Evolutionary conservation across 1,140 invertebrate species (phyloP).

Genomic region (Conus ventricosus): DNA sequence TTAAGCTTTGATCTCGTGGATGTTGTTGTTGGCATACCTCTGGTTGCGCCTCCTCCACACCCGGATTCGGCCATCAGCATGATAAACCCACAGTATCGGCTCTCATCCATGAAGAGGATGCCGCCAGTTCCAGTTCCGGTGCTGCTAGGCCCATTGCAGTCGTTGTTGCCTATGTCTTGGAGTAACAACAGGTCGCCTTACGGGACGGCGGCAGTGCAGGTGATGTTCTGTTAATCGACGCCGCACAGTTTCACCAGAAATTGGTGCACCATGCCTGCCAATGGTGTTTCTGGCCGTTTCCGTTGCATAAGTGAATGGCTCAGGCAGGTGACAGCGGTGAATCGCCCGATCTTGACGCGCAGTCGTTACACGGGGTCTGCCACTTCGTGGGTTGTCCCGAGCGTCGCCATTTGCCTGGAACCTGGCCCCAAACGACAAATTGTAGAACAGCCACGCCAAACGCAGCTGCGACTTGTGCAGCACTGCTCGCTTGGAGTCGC

Average conservation of each 20-base stretch:
- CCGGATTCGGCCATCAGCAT: no score
- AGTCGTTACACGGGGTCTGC: neutral
- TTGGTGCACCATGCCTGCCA: neutral
- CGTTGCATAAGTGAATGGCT: conserved; percentile 3
- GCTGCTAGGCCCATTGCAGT: neutral
- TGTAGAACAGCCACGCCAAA: neutral
- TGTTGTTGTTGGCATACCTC: no score
- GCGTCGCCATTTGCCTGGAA: conserved; percentile 5
- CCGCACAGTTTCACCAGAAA: conserved; percentile 6
- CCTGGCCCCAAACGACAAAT: neutral
- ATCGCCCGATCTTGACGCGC: conserved; percentile 5
- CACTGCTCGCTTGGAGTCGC: neutral
- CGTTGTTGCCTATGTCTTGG: neutral
- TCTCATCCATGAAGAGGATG: no score
- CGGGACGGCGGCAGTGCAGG: neutral
- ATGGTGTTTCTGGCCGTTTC: conserved; percentile 2
- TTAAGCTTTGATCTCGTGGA: no score
- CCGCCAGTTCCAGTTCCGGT: neutral
- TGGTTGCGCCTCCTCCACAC: no score
- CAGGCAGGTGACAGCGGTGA: neutral
- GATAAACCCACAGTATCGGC: no score
- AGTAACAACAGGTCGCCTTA: neutral
- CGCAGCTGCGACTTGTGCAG: conserved; percentile 1
- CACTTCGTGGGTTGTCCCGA: neutral
- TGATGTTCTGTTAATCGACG: neutral